Percentiles rank a stretch among this genome's conserved stretches.
These are phyloP conservation scores for Toxotes chatareus DNA, from an alignment of 2,113 vertebrate species.

Conservation along the genomic window DNA sequence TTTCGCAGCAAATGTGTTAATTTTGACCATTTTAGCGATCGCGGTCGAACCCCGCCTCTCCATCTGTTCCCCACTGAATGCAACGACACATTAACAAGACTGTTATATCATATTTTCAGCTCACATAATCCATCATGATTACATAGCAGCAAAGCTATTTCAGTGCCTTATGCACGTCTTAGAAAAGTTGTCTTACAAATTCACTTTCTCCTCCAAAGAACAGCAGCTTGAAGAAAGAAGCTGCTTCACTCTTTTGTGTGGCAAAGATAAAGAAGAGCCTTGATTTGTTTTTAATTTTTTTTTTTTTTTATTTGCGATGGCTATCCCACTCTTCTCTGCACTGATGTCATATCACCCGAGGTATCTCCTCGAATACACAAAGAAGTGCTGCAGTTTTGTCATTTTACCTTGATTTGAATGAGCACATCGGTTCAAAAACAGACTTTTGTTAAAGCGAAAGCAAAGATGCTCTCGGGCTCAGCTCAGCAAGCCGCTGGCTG, in stretches of 20 bases:
- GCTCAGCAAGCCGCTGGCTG: conserved; percentile 10
- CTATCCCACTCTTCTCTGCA: neutral
- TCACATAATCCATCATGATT: conserved; percentile 34
- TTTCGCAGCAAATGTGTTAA: conserved; percentile 6
- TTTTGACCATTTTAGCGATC: conserved; percentile 2
- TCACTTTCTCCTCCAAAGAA: conserved; percentile 1
- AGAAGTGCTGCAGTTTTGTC: conserved; percentile 8
- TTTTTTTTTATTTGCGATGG: neutral
- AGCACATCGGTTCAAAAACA: neutral
- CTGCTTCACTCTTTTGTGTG: conserved; percentile 36
- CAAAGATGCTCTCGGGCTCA: neutral
- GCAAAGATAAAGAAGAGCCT: conserved; percentile 36
- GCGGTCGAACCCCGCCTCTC: conserved; percentile 11
- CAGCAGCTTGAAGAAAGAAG: neutral
- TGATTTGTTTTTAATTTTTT: conserved; percentile 8
- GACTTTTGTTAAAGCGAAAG: conserved; percentile 5
- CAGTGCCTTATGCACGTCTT: conserved; percentile 7
- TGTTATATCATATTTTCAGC: conserved; percentile 13
- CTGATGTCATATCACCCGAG: neutral
- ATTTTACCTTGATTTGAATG: conserved; percentile 37
- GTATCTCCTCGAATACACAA: conserved; percentile 14
- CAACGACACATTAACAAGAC: conserved; percentile 8
- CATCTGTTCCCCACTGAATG: neutral
- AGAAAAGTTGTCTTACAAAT: neutral
- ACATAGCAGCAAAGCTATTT: neutral